These are phyloP conservation scores for Prunella himalayana DNA, from an alignment of 2,113 vertebrate species.

Conservation along the genomic window DNA sequence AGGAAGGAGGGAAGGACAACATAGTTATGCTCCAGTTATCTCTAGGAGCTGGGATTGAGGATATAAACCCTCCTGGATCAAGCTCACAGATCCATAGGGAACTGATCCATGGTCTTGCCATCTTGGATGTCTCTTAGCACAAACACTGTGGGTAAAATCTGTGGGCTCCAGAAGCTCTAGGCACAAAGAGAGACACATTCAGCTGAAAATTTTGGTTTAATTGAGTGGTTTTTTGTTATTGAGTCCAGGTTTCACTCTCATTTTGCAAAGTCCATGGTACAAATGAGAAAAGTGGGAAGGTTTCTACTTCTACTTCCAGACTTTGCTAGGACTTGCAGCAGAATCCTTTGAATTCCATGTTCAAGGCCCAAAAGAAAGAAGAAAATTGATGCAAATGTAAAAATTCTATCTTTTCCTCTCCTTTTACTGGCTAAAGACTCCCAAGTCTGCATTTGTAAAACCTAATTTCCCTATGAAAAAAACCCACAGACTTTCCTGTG, in stretches of 20 bases:
- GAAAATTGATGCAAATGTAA: background rate
- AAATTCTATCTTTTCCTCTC: background rate
- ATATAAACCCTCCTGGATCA: background rate
- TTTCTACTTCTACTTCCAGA: background rate
- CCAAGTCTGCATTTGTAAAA: background rate
- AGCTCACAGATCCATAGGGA: background rate
- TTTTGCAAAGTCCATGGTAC: background rate
- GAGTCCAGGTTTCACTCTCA: background rate
- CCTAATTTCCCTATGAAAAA: background rate
- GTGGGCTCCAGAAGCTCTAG: background rate
- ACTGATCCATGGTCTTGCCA: background rate
- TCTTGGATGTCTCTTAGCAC: background rate
- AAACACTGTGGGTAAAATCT: background rate
- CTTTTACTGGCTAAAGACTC: background rate
- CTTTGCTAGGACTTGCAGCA: background rate
- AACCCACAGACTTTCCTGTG: rapidly evolving
- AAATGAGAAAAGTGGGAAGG: background rate
- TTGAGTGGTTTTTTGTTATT: background rate
- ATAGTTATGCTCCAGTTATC: background rate
- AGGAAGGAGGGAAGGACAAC: background rate
- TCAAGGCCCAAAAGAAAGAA: background rate
- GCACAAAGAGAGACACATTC: background rate
- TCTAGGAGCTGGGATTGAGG: background rate
- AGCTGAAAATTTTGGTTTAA: background rate
- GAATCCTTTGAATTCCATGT: background rate